Conservation (phyloP, 1,140 invertebrate species). For the Manduca sexta region DNA sequence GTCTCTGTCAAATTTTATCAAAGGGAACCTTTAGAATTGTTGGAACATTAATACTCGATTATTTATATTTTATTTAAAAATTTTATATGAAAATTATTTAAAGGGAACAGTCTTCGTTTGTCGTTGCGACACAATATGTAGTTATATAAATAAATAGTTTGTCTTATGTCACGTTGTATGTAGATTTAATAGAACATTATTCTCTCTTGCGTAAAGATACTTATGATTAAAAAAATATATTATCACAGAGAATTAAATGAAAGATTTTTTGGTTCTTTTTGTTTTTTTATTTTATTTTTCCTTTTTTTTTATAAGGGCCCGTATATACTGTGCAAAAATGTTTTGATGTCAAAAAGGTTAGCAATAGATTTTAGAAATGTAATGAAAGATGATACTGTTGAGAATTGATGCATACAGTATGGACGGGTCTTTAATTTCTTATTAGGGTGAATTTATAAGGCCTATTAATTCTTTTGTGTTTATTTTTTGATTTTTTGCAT, state of each 20-base stretch:
- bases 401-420: too few species aligned
- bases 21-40: slow-evolving; percentile 37
- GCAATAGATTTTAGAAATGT: not conserved
- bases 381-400: too few species aligned
- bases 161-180: slow-evolving; percentile 59
- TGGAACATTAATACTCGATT: slow-evolving; percentile 71
- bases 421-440: too few species aligned
- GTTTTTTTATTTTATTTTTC: slow-evolving; percentile 43
- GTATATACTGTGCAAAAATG: too few species aligned
- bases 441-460: too few species aligned
- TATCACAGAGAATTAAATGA: slow-evolving; percentile 66
- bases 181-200: slow-evolving; percentile 66
- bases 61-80: slow-evolving; percentile 69
- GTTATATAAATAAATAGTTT: slow-evolving; percentile 44
- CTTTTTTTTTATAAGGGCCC: slow-evolving; percentile 22
- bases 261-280: slow-evolving; percentile 58
- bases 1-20: not conserved
- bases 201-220: slow-evolving; percentile 52
- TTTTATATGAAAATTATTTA: slow-evolving; percentile 50
- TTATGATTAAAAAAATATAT: slow-evolving; percentile 48
- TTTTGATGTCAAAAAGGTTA: too few species aligned
- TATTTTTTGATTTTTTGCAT: not conserved
- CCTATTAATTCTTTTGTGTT: too few species aligned
- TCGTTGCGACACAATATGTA: slow-evolving; percentile 50
- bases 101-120: slow-evolving; percentile 41